Conservation (phyloP, 2,888 invertebrate species). For the Caenorhabditis japonica region DNA sequence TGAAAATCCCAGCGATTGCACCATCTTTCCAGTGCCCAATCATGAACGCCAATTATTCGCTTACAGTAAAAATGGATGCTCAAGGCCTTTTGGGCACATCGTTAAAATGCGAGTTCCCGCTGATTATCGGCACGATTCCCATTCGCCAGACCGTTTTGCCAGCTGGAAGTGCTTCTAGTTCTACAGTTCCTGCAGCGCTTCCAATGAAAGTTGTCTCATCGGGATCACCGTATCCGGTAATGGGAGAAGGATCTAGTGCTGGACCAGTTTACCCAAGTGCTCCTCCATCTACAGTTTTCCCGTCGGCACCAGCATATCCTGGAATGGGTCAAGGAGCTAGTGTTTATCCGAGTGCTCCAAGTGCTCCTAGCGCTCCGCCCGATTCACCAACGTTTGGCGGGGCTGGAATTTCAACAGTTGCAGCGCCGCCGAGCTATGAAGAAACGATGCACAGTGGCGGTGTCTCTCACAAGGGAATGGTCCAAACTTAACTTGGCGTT, state of each 20-base stretch:
- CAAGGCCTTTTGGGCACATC: background rate
- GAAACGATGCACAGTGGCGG: too few species aligned
- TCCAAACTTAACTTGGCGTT: too few species aligned
- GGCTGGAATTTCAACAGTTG: background rate
- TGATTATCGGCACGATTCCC: slow-evolving; percentile 40
- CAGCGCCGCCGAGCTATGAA: background rate
- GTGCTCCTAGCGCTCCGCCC: background rate
- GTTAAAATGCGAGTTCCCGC: slow-evolving; percentile 33
- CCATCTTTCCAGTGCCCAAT: slow-evolving; percentile 48
- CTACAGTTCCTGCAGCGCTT: too few species aligned
- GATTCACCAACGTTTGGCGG: background rate
- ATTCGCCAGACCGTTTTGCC: slow-evolving; percentile 10
- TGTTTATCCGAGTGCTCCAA: background rate
- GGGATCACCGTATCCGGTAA: too few species aligned
- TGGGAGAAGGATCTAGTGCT: too few species aligned
- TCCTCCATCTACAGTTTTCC: too few species aligned
- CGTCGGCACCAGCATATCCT: background rate
- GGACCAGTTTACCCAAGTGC: too few species aligned
- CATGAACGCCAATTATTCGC: slow-evolving; percentile 35
- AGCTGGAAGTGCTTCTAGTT: background rate
- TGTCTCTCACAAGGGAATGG: too few species aligned
- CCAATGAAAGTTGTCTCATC: too few species aligned
- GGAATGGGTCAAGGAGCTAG: background rate
- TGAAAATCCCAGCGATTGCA: slow-evolving; percentile 33
- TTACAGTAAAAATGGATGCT: slow-evolving; percentile 21